These are phyloP conservation scores for Spondyliosoma cantharus DNA, from an alignment of 2,797 vertebrate genomes.

Conservation along the genomic window DNA sequence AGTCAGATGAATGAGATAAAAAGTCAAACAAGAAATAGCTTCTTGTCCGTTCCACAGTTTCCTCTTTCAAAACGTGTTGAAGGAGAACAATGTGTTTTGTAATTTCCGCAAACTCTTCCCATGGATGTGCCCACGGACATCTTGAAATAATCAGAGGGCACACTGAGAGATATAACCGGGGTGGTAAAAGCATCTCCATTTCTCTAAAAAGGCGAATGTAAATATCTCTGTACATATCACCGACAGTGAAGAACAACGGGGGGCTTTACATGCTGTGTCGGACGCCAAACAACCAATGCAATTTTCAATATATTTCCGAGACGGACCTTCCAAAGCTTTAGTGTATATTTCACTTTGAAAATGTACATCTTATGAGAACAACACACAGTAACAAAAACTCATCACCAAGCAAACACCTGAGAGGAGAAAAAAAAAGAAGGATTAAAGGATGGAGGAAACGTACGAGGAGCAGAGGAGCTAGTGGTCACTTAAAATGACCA, in stretches of 20 bases:
- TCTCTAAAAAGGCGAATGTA: slow-evolving; percentile 14
- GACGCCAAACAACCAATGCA: slow-evolving; percentile 2
- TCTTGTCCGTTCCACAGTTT: not conserved
- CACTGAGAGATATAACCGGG: not conserved
- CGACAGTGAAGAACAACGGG: slow-evolving; percentile 10
- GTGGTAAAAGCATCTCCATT: slow-evolving; percentile 8
- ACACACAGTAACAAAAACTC: slow-evolving; percentile 1
- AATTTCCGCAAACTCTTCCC: not conserved
- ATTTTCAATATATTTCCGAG: slow-evolving; percentile 13
- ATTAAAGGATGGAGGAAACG: slow-evolving; percentile 47
- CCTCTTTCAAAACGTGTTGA: slow-evolving; percentile 9
- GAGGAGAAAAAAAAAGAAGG: not conserved
- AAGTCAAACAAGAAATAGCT: not conserved
- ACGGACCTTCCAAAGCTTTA: not conserved
- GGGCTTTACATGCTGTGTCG: not conserved
- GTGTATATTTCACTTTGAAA: not conserved
- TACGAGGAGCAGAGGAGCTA: slow-evolving; percentile 17
- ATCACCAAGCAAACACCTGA: slow-evolving; percentile 8
- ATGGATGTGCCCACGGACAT: slow-evolving; percentile 24
- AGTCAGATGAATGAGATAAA: no score
- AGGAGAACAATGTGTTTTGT: slow-evolving; percentile 25
- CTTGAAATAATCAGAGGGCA: slow-evolving; percentile 38
- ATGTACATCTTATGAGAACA: slow-evolving; percentile 11
- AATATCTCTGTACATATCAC: slow-evolving; percentile 36
- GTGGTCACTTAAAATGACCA: slow-evolving; percentile 68